Percentiles rank a stretch among this genome's conserved stretches.
Evolutionary conservation across 1,140 invertebrate species (phyloP).

Genomic region (Ooceraea biroi): DNA sequence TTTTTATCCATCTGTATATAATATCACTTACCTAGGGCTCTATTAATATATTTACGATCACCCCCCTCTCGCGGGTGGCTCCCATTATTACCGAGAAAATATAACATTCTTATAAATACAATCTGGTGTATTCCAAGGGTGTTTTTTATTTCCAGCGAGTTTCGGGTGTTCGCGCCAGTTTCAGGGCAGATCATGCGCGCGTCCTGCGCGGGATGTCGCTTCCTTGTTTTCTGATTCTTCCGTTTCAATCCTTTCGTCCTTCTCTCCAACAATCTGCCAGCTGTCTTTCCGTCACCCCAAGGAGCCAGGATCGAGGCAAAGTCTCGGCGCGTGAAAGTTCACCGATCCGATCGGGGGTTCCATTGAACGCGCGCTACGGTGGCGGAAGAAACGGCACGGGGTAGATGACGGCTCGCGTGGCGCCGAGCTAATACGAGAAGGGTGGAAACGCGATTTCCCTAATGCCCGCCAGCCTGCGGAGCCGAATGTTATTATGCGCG

Average conservation of each 20-base stretch:
- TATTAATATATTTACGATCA: conserved; percentile 84
- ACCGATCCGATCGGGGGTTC: conserved; percentile 57
- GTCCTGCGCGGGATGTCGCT: background rate
- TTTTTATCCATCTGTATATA: conserved; percentile 86
- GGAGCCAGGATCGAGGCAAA: conserved; percentile 73
- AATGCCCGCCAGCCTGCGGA: conserved; percentile 85
- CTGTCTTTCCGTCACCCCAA: conserved; percentile 16
- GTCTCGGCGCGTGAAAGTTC: conserved; percentile 35
- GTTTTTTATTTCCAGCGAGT: conserved; percentile 60
- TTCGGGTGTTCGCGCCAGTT: background rate
- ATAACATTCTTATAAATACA: conserved; percentile 86
- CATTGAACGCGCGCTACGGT: conserved; percentile 44
- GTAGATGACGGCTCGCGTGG: conserved; percentile 32
- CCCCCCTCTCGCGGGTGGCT: conserved; percentile 73
- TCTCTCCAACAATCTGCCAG: background rate
- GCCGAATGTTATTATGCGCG: conserved; percentile 85
- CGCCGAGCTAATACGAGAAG: conserved; percentile 63
- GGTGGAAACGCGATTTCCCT: conserved; percentile 82
- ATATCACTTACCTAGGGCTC: conserved; percentile 84
- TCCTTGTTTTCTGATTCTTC: background rate
- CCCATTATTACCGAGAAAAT: conserved; percentile 84
- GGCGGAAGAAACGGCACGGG: background rate
- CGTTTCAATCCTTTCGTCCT: background rate
- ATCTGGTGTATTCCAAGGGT: conserved; percentile 62
- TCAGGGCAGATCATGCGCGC: conserved; percentile 36